Evolutionary conservation across 2,113 vertebrate species (phyloP).

Genomic region (Motacilla alba): DNA sequence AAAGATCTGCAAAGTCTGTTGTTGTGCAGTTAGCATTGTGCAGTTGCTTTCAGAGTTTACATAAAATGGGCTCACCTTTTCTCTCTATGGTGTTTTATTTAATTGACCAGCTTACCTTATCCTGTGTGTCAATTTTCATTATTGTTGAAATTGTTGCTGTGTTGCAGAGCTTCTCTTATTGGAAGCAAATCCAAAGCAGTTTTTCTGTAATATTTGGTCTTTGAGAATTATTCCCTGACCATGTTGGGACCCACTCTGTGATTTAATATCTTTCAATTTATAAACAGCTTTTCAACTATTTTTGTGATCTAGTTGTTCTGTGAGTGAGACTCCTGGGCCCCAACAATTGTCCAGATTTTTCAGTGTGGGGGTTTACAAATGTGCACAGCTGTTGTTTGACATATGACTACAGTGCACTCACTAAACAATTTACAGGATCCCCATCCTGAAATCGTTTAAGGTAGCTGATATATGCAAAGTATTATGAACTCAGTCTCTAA

Average conservation of each 20-base stretch:
- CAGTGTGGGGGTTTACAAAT: neutral
- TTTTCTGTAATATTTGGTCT: neutral
- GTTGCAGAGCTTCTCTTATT: neutral
- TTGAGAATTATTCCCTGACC: neutral
- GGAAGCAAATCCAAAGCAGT: neutral
- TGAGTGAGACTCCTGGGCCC: neutral
- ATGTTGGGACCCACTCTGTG: neutral
- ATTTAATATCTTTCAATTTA: neutral
- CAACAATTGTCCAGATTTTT: neutral
- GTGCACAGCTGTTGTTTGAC: neutral
- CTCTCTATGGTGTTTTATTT: neutral
- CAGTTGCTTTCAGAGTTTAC: neutral
- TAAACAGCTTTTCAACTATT: neutral
- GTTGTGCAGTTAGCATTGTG: neutral
- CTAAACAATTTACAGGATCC: neutral
- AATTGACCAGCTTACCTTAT: neutral
- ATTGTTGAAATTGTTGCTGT: neutral
- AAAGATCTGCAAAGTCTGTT: slow-evolving; percentile 25
- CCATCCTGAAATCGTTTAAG: neutral
- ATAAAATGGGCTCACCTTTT: neutral
- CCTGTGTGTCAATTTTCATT: neutral
- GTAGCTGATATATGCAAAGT: neutral
- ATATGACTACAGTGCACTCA: neutral
- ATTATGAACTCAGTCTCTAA: neutral
- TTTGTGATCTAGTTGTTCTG: neutral